Evolutionary conservation across 1,140 invertebrate genomes (phyloP).

Genomic region (Penaeus indicus): DNA sequence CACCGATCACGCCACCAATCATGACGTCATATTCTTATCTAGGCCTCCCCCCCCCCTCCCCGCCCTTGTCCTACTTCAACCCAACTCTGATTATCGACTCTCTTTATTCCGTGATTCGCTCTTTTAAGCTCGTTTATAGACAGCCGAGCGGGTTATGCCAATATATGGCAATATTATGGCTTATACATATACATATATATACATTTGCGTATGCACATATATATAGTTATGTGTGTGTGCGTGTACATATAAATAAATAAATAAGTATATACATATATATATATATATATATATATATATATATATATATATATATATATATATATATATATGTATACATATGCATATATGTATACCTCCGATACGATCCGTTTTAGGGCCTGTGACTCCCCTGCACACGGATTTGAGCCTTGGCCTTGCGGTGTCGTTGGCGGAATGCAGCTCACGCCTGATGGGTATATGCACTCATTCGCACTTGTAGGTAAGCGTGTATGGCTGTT

Average conservation of each 20-base stretch:
- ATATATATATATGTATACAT: constrained; percentile 30
- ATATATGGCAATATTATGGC: no score
- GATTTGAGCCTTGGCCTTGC: not conserved
- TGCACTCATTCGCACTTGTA: not conserved
- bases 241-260: constrained; percentile 2
- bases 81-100: no score
- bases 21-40: no score
- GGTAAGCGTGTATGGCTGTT: not conserved
- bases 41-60: no score
- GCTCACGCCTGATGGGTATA: not conserved
- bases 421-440: not conserved
- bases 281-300: constrained; percentile 25
- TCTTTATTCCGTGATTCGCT: no score
- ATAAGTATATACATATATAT: not conserved
- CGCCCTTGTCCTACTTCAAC: no score
- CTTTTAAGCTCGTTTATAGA: no score
- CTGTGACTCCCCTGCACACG: not conserved
- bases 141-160: no score
- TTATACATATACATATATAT: constrained; percentile 10
- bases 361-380: not conserved
- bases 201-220: not conserved
- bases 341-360: not conserved
- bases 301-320: constrained; percentile 30
- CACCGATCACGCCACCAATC: no score
- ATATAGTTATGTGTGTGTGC: not conserved